phyloP scores from a whole-genome alignment of 2,113 vertebrate species.

The Lepus timidus region DNA sequence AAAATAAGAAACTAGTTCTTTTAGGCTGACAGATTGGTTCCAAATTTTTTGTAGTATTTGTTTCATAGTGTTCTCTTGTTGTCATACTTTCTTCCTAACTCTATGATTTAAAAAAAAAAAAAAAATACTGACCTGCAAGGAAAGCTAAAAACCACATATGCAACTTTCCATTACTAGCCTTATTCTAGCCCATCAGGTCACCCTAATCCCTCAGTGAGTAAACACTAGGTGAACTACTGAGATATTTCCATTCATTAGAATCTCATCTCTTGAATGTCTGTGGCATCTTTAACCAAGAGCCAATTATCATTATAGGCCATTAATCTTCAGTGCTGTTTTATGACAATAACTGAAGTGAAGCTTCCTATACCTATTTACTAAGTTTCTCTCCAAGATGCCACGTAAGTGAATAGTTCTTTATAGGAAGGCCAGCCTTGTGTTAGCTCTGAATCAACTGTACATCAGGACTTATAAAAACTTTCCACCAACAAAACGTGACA shows the following conservation, averaged over 20 bases:
- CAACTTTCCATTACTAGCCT: constrained; percentile 34
- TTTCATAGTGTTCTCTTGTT: neutral
- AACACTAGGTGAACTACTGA: constrained; percentile 48
- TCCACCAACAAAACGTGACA: neutral
- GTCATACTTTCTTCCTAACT: constrained; percentile 12
- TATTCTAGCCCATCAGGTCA: constrained; percentile 5
- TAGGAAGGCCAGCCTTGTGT: neutral
- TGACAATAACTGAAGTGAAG: constrained; percentile 51
- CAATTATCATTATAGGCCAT: constrained; percentile 52
- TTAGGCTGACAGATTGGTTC: neutral
- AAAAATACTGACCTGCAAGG: neutral
- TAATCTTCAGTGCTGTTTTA: constrained; percentile 64
- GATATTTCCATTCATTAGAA: constrained; percentile 47
- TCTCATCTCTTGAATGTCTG: constrained; percentile 57
- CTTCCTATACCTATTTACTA: neutral
- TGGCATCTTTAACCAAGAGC: constrained; percentile 60
- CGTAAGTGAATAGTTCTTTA: constrained; percentile 8
- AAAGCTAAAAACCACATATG: constrained; percentile 46
- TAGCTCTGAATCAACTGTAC: constrained; percentile 24
- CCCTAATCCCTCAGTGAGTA: constrained; percentile 59
- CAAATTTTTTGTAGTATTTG: constrained; percentile 22
- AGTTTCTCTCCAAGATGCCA: constrained; percentile 47
- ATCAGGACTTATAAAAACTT: constrained; percentile 2
- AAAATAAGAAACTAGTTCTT: constrained; percentile 10
- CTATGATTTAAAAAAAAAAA: neutral